These are phyloP conservation scores for Megamerina dolium DNA, from an alignment of 2,888 invertebrate genomes.

Conservation along the genomic window DNA sequence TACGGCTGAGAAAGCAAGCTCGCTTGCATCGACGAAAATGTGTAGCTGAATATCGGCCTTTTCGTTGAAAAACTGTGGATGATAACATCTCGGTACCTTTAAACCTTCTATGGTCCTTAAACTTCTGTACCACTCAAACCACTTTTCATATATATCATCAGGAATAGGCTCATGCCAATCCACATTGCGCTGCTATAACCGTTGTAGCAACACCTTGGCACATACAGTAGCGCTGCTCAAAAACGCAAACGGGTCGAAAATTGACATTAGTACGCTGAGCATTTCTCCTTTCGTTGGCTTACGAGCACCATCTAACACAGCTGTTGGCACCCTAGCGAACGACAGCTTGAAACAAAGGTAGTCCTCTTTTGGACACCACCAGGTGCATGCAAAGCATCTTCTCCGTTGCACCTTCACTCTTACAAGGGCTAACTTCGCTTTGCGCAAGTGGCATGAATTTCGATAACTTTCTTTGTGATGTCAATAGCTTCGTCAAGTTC, in stretches of 20 bases:
- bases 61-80: too few species aligned
- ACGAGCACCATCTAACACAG: neutral
- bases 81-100: too few species aligned
- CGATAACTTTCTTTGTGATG: too few species aligned
- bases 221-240: too few species aligned
- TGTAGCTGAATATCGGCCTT: too few species aligned
- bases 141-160: constrained; percentile 1
- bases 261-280: constrained; percentile 2
- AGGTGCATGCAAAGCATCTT: constrained; percentile 1
- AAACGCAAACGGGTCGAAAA: constrained; percentile 5
- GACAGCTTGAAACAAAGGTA: neutral
- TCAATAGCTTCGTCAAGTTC: too few species aligned
- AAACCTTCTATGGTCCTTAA: too few species aligned
- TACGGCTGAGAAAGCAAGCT: too few species aligned
- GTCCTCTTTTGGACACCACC: too few species aligned
- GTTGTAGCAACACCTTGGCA: constrained; percentile 1
- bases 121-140: too few species aligned
- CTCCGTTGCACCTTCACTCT: neutral
- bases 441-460: neutral
- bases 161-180: constrained; percentile 4
- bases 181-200: constrained; percentile 1
- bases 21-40: too few species aligned
- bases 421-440: neutral
- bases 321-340: neutral
- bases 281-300: constrained; percentile 3